Evolutionary conservation across 2,888 invertebrate species (phyloP), one percentile per base, ranked within the genome.

Genomic region (Drosophila tanythrix): DNA sequence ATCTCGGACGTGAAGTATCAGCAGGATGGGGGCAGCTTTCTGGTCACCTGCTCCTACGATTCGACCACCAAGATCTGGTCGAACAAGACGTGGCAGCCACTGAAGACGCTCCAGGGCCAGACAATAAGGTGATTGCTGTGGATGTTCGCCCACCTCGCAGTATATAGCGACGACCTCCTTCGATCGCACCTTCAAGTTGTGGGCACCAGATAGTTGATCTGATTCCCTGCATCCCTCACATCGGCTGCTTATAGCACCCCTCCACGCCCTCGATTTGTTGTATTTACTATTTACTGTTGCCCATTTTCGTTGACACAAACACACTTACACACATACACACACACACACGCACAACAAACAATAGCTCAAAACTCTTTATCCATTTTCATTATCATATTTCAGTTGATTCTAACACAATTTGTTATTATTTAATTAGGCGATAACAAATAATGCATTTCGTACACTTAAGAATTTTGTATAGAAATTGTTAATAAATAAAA

Each of bases 121-220:
- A 99, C 92, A 97, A 98, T 18, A 99, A 99, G 95, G 97, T 99
- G n/a, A 98, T 98, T 96, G 96, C 97, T 33, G 95, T 97, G 0
- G 99, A 99, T 92, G 95, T 99, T 97, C 98, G 0, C 94, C 95
- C 1, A 97, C 99, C 94, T 97, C 97, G 82, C 97, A 97, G 90
- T 98, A 95, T 92, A 98, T 99, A 76, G 98, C 96, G 8, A 98
- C 99, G 0, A 95, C 96, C 56, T 99, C 99, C 0, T 99, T 97
- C 92, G 99, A 99, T 94, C 94, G 99, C 75, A 99, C 99, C 0
- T 99, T 99, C 93, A 99, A 99, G 93, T 93, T 99, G 33, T 99
- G 99, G 99, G 95, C 97, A 0, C 96, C 97, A 0, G 98, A 98
- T 92, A 91, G 89, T 70, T 92, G 91, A 89, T 90, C 75, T 43